Conservation (phyloP, 2,888 invertebrate species). For the Phortica magna region DNA sequence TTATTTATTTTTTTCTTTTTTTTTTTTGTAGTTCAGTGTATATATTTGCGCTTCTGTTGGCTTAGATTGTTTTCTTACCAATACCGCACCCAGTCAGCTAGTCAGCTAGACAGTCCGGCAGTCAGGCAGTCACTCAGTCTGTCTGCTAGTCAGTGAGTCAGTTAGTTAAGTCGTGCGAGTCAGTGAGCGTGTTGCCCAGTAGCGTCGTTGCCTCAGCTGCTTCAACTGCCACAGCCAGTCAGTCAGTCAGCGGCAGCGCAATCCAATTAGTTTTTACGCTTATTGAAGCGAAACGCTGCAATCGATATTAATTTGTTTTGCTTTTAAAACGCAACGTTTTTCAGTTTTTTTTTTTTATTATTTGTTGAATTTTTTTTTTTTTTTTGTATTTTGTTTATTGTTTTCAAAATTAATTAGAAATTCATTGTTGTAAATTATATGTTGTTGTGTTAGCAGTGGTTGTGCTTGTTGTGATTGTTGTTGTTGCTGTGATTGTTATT, state of each 20-base stretch:
- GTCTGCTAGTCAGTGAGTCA: too few relatives aligned
- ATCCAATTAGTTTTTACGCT: constrained; percentile 29
- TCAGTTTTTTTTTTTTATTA: too few relatives aligned
- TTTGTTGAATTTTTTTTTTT: too few relatives aligned
- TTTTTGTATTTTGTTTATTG: constrained; percentile 12
- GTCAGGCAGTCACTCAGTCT: too few relatives aligned
- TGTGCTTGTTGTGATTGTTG: background rate
- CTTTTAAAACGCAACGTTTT: background rate
- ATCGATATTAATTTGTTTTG: constrained; percentile 29
- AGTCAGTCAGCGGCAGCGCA: background rate
- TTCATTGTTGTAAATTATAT: constrained; percentile 22
- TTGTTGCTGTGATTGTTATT: background rate
- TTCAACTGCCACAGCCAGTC: background rate
- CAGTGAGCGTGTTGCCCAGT: background rate
- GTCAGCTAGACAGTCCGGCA: too few relatives aligned
- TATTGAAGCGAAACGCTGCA: constrained; percentile 8
- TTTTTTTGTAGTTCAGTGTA: background rate
- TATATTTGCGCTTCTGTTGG: background rate
- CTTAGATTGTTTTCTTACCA: background rate
- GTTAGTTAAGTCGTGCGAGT: too few relatives aligned
- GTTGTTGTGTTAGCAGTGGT: background rate
- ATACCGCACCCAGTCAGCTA: background rate
- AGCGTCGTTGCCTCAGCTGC: background rate
- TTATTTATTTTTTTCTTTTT: background rate
- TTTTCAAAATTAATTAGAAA: constrained; percentile 29